Evolutionary conservation across 2,888 invertebrate species (phyloP), one percentile per base, ranked within the genome.

Genomic region (Hypsopygia costalis): DNA sequence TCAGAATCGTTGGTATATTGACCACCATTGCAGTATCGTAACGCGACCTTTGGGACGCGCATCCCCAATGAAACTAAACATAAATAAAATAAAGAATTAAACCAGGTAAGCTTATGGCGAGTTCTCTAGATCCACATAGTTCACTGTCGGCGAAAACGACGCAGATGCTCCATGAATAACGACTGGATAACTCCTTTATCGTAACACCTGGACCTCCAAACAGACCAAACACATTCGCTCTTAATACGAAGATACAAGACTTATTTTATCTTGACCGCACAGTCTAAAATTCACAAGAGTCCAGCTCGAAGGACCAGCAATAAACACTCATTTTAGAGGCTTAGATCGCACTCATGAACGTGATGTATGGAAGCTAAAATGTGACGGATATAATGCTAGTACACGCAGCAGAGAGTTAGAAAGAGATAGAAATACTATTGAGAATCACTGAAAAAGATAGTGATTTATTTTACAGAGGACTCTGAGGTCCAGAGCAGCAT

Each of bases 301-400:
- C 75, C 70, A 66, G 62, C 66, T 69, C 54, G 62, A 68, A 76
- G 79, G 78, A 75, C 66, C 71, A 71, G 75, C 75, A 69, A 85
- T 87, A 87, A 86, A 86, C 83, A 83, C 83, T 83, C 77, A 77
- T 87, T 83, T 77, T 67, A 69, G 64, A 61, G 66, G 78, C 78
- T 83, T 72, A 76, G 69, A 63, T 65, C 60, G 72, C 70, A 78
- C 74, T 76, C 69, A 65, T 62, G 60, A 47, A 58, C 55, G 69
- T 82, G 82, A 85, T 77, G 67, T 79, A 82, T 78, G 64, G 59
- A 69, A 68, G 76, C 62, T 56, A 53, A 63, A 78, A 68, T 58
- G 73, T 66, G 81, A 80, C 62, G 62, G 64, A 63, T 66, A 70
- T 68, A 72, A 55, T 55, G 52, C 48, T 46, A 34, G 47, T 59